These are phyloP conservation scores for Tiliacea aurago DNA, from an alignment of 2,888 invertebrate species.

Conservation along the genomic window DNA sequence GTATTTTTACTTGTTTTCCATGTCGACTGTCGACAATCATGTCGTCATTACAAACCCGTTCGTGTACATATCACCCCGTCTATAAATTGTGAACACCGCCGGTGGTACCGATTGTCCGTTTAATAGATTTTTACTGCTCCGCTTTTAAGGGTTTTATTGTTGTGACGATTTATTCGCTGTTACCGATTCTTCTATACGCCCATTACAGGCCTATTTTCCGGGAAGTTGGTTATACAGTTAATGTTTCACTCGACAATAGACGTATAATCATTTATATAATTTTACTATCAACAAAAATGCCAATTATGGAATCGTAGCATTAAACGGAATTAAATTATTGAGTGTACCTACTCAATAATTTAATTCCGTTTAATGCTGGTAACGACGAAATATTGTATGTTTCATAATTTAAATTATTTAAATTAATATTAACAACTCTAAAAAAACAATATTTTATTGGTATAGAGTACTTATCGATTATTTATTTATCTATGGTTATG, in stretches of 20 bases:
- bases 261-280: conserved; percentile 18
- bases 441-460: no score
- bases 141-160: conserved; percentile 73
- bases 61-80: conserved; percentile 84
- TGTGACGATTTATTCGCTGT: conserved; percentile 68
- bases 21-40: conserved; percentile 88
- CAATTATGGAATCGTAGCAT: no score
- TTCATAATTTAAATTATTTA: no score
- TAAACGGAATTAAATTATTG: no score
- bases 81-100: conserved; percentile 88
- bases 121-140: conserved; percentile 85
- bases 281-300: conserved; percentile 47
- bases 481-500: no score
- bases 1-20: conserved; percentile 88
- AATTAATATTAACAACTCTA: no score
- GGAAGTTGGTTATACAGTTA: conserved; percentile 53
- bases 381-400: no score
- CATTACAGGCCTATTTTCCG: conserved; percentile 58
- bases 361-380: no score
- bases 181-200: conserved; percentile 61
- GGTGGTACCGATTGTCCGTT: conserved; percentile 83
- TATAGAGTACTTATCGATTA: no score
- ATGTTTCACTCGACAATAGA: conserved; percentile 47
- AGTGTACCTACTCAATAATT: no score
- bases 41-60: conserved; percentile 87